phyloP scores from a whole-genome alignment of 2,797 vertebrate genomes.

The Onychomys leucogaster region DNA sequence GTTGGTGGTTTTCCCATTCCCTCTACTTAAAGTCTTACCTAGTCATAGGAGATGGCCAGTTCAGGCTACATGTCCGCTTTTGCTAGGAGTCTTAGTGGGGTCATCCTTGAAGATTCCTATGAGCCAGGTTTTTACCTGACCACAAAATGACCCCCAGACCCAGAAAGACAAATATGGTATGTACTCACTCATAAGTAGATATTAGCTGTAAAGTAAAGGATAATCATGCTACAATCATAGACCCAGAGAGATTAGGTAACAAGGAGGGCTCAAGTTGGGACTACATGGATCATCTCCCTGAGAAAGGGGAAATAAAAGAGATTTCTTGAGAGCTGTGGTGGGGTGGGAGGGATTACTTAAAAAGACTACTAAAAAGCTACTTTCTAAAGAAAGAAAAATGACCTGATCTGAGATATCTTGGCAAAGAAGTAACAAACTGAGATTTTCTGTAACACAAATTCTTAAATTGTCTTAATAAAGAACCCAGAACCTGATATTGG shows the following conservation, averaged over 20 bases:
- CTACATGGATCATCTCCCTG: background rate
- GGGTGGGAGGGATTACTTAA: background rate
- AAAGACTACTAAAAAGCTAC: background rate
- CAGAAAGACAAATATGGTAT: background rate
- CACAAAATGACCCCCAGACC: background rate
- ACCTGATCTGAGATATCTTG: background rate
- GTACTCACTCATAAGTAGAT: background rate
- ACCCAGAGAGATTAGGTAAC: background rate
- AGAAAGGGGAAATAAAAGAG: background rate
- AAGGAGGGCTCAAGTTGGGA: background rate
- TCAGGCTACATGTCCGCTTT: background rate
- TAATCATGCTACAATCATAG: background rate
- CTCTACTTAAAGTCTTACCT: background rate
- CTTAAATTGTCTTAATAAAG: too few relatives aligned
- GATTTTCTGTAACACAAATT: too few relatives aligned
- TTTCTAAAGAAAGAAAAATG: conserved; percentile 34
- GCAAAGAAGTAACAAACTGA: background rate
- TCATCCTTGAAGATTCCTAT: background rate
- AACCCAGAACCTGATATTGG: too few relatives aligned
- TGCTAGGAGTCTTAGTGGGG: background rate
- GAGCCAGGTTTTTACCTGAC: background rate
- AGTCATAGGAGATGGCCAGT: background rate
- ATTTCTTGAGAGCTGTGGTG: background rate
- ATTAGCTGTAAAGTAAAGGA: background rate
- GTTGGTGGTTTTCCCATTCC: background rate